Evolutionary conservation across 2,113 vertebrate species (phyloP).

Genomic region (Rhinopithecus roxellana): DNA sequence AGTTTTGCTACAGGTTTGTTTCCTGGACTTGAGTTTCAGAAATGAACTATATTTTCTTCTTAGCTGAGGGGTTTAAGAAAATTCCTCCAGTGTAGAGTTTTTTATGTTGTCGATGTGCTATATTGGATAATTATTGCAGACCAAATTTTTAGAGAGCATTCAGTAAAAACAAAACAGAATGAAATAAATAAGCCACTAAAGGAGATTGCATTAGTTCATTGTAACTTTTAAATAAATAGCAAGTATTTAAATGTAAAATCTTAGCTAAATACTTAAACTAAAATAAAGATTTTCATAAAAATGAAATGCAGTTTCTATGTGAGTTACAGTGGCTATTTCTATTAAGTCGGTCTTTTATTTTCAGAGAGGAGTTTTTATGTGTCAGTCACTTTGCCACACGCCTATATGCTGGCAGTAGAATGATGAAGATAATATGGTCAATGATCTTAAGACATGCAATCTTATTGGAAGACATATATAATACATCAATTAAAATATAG

Average conservation of each 20-base stretch:
- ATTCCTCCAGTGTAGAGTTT: not conserved
- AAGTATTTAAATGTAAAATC: not conserved
- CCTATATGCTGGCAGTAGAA: not conserved
- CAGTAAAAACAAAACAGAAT: not conserved
- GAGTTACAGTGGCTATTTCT: not conserved
- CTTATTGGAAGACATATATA: not conserved
- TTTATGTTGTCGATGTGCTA: rapidly evolving
- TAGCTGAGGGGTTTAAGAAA: not conserved
- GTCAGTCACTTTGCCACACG: not conserved
- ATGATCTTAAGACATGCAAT: not conserved
- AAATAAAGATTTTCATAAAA: not conserved
- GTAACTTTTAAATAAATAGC: not conserved
- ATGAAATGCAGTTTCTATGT: not conserved
- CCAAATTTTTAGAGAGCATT: not conserved
- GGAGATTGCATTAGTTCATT: not conserved
- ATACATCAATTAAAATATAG: not conserved
- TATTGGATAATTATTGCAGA: not conserved
- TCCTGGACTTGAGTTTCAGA: not conserved
- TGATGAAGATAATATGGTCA: not conserved
- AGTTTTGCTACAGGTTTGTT: not conserved
- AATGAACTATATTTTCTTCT: not conserved
- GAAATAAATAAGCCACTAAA: not conserved
- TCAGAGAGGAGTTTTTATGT: not conserved
- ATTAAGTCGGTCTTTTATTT: not conserved
- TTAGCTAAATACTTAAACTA: not conserved